Conservation (phyloP, 1,140 invertebrate genomes). For the Trichonephila clavipes region DNA sequence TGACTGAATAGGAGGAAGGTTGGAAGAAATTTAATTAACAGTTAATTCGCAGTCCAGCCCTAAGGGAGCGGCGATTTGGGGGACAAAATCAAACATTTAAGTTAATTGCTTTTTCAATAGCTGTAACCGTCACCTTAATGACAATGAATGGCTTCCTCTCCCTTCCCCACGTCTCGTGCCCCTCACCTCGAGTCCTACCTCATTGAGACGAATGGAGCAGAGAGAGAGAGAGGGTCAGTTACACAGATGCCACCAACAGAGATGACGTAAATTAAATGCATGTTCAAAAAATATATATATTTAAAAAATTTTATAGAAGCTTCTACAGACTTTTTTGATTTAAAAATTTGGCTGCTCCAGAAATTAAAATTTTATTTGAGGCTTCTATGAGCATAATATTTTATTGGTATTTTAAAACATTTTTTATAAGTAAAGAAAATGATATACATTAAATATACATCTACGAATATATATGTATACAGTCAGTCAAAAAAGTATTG, state of each 20-base stretch:
- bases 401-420: no score
- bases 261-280: no score
- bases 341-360: no score
- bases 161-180: not conserved
- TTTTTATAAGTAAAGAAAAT: no score
- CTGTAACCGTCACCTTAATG: slow-evolving; percentile 64
- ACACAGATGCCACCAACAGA: not conserved
- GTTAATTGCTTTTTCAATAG: slow-evolving; percentile 76
- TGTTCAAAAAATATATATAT: no score
- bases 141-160: slow-evolving; percentile 56
- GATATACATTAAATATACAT: no score
- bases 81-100: slow-evolving; percentile 75
- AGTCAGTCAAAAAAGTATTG: no score
- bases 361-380: no score
- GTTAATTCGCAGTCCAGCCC: slow-evolving; percentile 55
- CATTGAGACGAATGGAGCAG: not conserved
- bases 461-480: no score
- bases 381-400: no score
- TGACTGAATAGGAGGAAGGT: not conserved
- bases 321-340: no score
- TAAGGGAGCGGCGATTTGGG: slow-evolving; percentile 5
- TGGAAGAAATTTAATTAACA: slow-evolving; percentile 63
- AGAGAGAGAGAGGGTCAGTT: not conserved
- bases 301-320: no score
- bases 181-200: not conserved